A percentile compares a stretch with the other conserved stretches of the same genome.
Evolutionary conservation across 1,140 invertebrate species (phyloP).

Genomic region (Papilio helenus): DNA sequence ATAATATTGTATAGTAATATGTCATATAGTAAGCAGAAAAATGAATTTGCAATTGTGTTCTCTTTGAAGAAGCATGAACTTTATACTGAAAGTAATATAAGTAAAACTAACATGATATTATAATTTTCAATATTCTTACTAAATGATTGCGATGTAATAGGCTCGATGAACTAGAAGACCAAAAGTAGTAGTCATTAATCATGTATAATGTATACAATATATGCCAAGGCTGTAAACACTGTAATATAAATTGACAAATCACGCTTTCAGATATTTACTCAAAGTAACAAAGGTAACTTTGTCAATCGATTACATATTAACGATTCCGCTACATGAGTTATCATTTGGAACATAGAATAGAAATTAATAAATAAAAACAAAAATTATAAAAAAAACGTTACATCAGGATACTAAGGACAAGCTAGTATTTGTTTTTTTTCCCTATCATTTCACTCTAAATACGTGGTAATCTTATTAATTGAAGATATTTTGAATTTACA

Average conservation of each 20-base stretch:
- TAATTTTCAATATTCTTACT: not conserved
- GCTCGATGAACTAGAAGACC: slow-evolving; percentile 3
- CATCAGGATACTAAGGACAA: too few species aligned
- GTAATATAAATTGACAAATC: slow-evolving; percentile 28
- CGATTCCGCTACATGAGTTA: not conserved
- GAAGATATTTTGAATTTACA: too few species aligned
- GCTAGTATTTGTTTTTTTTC: too few species aligned
- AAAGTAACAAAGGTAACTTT: not conserved
- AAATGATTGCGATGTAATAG: not conserved
- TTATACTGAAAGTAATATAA: not conserved
- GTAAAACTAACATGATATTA: not conserved
- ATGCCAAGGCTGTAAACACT: not conserved
- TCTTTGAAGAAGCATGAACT: too few species aligned
- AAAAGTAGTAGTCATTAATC: not conserved
- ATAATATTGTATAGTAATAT: too few species aligned
- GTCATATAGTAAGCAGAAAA: too few species aligned
- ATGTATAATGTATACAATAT: not conserved
- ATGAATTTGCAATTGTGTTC: too few species aligned
- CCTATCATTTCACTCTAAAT: too few species aligned
- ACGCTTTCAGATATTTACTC: not conserved
- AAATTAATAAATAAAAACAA: too few species aligned
- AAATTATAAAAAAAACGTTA: too few species aligned
- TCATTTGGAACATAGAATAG: too few species aligned
- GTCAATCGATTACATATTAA: not conserved
- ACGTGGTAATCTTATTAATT: too few species aligned